Evolutionary conservation across 2,113 vertebrate species (phyloP).

Genomic region (Tupaia tana): DNA sequence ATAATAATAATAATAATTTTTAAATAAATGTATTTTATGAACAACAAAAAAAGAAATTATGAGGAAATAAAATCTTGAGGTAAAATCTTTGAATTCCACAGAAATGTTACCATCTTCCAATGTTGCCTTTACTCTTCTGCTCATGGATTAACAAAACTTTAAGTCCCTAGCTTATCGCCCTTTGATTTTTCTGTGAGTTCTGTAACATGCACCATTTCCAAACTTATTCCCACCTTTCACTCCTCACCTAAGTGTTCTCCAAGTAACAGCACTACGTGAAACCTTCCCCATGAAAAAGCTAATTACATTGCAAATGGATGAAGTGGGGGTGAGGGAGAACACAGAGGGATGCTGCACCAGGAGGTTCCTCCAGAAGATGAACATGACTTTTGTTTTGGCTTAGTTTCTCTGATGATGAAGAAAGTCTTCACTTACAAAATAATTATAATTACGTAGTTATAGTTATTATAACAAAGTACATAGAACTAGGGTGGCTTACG

Average conservation of each 20-base stretch:
- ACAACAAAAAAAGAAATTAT: neutral
- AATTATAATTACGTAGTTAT: too few relatives aligned
- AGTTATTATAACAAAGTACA: neutral
- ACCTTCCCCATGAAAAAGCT: neutral
- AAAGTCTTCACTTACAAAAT: neutral
- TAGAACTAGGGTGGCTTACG: neutral
- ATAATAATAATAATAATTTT: too few relatives aligned
- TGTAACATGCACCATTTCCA: neutral
- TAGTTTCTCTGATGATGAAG: neutral
- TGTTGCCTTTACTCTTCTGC: neutral
- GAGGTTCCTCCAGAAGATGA: neutral
- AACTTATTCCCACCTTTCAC: neutral
- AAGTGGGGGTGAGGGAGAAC: neutral
- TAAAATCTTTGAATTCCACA: neutral
- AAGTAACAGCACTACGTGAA: neutral
- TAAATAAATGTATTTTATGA: too few relatives aligned
- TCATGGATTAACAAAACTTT: neutral
- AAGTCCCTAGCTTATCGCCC: neutral
- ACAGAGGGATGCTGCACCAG: neutral
- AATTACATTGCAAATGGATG: neutral
- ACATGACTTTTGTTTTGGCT: neutral
- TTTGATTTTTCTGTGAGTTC: conserved; percentile 36
- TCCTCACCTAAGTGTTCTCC: neutral
- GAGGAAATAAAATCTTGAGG: neutral
- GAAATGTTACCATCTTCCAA: neutral